Evolutionary conservation across 2,113 vertebrate genomes (phyloP), one percentile per base, ranked within the genome.

Genomic region (Gnathonemus echidnorhynchus): DNA sequence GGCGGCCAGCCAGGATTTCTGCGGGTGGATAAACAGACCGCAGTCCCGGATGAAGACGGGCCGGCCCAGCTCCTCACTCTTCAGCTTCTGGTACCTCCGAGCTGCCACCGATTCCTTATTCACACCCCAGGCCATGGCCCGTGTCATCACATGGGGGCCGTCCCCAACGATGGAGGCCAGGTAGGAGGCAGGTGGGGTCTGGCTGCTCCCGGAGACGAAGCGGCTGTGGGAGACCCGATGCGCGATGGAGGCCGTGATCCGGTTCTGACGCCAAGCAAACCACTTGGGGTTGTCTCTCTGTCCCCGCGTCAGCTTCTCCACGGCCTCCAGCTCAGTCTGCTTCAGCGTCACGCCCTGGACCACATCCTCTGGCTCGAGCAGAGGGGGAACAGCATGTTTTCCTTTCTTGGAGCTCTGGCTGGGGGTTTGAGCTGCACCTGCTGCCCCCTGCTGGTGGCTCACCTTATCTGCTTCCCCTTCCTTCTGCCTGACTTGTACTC

Each of bases 51-150:
- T 96, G 0, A 0, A 39, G 42, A 97, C 94, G 0, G 88, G 1
- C 8, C 9, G 93, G 1, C 94, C 94, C 56, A 91, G 2, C 0
- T 49, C 62, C 31, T 6, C 13, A 0, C 91, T 95, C 90, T 97
- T 96, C 91, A 95, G 88, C 42, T 1, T 42, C 95, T 97, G 93
- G 0, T 97, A 97, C 1, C 89, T 91, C 56, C 5, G 62, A 46
- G 96, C 92, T 0, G 91, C 97, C 3, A 11, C 74, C 0, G 93
- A 90, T 93, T 97, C 97, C 0, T 90, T 95, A 11, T 91, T n/a
- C n/a, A 95, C 0, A 0, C 97, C 97, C 97, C 97, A 97, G 89
- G 90, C 92, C 96, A 97, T 97, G 91, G 97, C 97, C 0, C 96
- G 92, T 0, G 96, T 97, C 92, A 91, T 92, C 86, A 94, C n/a